phyloP scores from a whole-genome alignment of 1,140 invertebrate genomes.

The Globodera ellingtonae region DNA sequence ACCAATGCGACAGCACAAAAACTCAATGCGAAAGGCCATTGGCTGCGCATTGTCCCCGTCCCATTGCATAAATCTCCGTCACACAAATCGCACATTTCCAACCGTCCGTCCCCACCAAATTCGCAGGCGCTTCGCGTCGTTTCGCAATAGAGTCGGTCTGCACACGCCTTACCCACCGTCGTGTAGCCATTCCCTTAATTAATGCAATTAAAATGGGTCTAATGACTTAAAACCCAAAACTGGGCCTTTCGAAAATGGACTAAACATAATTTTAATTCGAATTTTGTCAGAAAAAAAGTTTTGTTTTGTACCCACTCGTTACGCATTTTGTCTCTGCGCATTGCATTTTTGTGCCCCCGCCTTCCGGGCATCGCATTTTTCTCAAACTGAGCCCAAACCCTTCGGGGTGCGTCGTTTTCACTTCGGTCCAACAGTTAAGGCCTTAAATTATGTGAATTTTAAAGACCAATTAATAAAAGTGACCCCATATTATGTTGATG shows the following conservation, averaged over 20 bases:
- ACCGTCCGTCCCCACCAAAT: neutral
- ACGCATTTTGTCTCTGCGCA: slow-evolving; percentile 7
- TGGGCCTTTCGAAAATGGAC: neutral
- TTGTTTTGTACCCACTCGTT: neutral
- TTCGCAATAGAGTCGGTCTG: slow-evolving; percentile 3
- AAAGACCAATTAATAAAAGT: neutral
- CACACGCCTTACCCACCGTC: neutral
- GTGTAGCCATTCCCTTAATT: slow-evolving; percentile 3
- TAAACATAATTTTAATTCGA: too few species aligned
- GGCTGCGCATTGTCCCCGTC: neutral
- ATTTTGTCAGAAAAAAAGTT: too few species aligned
- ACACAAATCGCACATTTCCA: slow-evolving; percentile 3
- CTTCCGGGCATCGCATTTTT: slow-evolving; percentile 2
- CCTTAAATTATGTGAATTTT: slow-evolving; percentile 12
- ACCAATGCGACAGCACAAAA: neutral
- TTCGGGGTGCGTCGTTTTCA: slow-evolving; percentile 1
- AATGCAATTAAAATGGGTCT: too few species aligned
- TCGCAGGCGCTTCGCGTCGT: neutral
- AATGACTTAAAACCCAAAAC: neutral
- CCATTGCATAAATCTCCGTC: slow-evolving; percentile 9
- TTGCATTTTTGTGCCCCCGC: slow-evolving; percentile 1
- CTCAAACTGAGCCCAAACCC: neutral
- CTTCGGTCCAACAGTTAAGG: slow-evolving; percentile 4
- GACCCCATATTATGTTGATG: neutral
- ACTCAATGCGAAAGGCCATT: neutral